Evolutionary conservation across 2,113 vertebrate species (phyloP).

Genomic region (Melanerpes formicivorus): DNA sequence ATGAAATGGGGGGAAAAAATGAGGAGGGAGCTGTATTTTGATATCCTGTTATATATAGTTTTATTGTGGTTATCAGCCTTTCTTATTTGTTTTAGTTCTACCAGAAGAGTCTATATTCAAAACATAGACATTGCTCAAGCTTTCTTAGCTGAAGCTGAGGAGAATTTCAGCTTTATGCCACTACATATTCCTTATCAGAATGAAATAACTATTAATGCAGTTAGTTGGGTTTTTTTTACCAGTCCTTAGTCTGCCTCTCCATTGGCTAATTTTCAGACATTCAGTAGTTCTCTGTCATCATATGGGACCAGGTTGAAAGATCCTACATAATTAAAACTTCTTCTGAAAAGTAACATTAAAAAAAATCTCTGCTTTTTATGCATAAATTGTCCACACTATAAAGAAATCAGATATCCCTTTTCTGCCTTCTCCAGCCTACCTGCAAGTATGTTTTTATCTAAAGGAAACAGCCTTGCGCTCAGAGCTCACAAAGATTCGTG

Average conservation of each 20-base stretch:
- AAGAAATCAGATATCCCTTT: neutral
- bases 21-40: neutral
- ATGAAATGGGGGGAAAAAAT: neutral
- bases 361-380: neutral
- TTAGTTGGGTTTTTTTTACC: neutral
- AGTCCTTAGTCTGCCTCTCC: neutral
- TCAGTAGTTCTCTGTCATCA: neutral
- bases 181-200: neutral
- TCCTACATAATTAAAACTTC: slow-evolving; percentile 21
- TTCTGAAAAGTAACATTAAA: neutral
- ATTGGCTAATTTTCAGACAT: slow-evolving; percentile 24
- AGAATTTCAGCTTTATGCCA: neutral
- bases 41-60: neutral
- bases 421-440: neutral
- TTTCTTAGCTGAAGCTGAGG: neutral
- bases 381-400: neutral
- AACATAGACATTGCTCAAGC: neutral
- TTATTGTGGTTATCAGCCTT: neutral
- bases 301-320: neutral
- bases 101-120: neutral
- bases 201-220: neutral
- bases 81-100: neutral
- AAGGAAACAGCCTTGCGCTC: neutral
- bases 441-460: neutral
- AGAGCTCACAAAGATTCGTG: slow-evolving; percentile 1